Conservation (phyloP, 2,797 vertebrate genomes). For the Hybognathus amarus region DNA sequence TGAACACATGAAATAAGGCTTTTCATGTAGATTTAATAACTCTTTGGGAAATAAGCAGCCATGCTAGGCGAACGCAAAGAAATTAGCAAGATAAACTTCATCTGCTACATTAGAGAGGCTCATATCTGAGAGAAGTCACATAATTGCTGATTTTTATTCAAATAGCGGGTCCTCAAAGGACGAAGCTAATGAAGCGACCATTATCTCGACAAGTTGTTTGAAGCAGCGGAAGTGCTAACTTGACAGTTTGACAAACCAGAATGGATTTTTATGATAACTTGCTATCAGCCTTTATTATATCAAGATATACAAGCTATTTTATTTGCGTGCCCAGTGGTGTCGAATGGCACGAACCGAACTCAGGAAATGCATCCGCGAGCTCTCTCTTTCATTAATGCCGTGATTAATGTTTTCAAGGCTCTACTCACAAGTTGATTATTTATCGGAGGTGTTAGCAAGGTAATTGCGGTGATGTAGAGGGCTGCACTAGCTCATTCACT, state of each 20-base stretch:
- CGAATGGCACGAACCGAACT: conserved; percentile 8
- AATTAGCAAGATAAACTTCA: conserved; percentile 32
- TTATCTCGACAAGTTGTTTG: conserved; percentile 45
- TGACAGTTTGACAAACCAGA: conserved; percentile 44
- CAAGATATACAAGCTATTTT: neutral
- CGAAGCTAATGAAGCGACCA: conserved; percentile 36
- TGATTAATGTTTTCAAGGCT: conserved; percentile 40
- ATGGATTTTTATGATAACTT: conserved; percentile 27
- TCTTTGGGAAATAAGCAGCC: conserved; percentile 4
- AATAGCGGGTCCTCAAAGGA: conserved; percentile 41
- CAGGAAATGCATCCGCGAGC: conserved; percentile 20
- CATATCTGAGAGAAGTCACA: conserved; percentile 48
- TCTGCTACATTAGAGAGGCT: conserved; percentile 37
- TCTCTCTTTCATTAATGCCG: conserved; percentile 39
- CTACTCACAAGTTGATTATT: conserved; percentile 41
- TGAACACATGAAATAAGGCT: neutral
- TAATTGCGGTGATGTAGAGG: conserved; percentile 49
- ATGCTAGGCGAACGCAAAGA: conserved; percentile 18
- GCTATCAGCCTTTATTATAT: conserved; percentile 24
- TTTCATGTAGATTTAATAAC: conserved; percentile 25
- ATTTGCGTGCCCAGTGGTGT: neutral
- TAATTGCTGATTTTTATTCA: conserved; percentile 51
- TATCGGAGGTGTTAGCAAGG: conserved; percentile 23
- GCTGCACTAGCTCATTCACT: conserved; percentile 26
- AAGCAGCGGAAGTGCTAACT: conserved; percentile 40